Percentiles rank a stretch among this genome's conserved stretches.
Evolutionary conservation across 92 coral and sea anemone genomes (phyloP).

Genomic region (Epizoanthus ramosus): DNA sequence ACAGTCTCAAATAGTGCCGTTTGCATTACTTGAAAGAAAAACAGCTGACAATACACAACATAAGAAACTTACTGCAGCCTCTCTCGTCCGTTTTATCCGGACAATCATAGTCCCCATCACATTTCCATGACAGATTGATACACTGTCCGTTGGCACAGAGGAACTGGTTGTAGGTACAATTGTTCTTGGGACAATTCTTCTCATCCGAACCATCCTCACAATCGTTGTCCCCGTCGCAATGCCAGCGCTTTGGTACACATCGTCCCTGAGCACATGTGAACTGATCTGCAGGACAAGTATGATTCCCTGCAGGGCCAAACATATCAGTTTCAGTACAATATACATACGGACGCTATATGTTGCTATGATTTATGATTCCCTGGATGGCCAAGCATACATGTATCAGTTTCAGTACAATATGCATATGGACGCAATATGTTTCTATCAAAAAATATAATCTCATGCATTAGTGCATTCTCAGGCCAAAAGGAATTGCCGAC

Average conservation of each 20-base stretch:
- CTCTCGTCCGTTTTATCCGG: conserved; percentile 75
- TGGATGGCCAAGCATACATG: background rate
- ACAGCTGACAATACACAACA: too few species aligned
- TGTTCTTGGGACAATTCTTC: conserved; percentile 56
- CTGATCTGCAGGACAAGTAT: conserved; percentile 28
- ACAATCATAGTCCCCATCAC: conserved; percentile 88
- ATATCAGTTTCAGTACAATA: too few species aligned
- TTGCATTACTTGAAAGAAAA: too few species aligned
- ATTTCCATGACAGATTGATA: conserved; percentile 56
- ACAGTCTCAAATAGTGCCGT: too few species aligned
- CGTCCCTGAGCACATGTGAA: conserved; percentile 73
- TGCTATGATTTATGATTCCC: conserved; percentile 2
- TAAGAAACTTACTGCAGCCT: conserved; percentile 77
- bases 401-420: too few species aligned
- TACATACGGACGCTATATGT: too few species aligned
- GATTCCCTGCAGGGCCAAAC: conserved; percentile 2
- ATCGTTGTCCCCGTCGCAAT: conserved; percentile 65
- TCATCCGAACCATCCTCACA: conserved; percentile 75
- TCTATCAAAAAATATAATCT: too few species aligned
- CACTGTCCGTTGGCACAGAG: conserved; percentile 65
- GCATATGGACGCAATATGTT: too few species aligned
- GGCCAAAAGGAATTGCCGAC: background rate
- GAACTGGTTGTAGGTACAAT: conserved; percentile 64
- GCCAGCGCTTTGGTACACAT: conserved; percentile 66
- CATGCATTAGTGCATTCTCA: too few species aligned